Percentiles rank a stretch among this genome's conserved stretches.
These are phyloP conservation scores for Stomorhina lunata DNA, from an alignment of 2,888 invertebrate species.

Conservation along the genomic window DNA sequence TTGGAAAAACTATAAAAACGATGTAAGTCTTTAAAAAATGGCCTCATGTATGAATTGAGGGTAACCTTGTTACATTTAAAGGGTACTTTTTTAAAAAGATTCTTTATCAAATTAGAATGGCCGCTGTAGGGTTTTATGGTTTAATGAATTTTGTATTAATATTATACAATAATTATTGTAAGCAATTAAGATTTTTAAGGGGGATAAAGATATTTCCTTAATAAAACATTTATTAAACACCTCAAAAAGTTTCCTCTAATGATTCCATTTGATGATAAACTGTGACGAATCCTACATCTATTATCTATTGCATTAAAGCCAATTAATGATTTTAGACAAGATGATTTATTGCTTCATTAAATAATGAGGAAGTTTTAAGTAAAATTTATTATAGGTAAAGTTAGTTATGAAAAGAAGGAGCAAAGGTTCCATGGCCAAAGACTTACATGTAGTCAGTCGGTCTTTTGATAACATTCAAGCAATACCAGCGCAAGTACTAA, in stretches of 20 bases:
- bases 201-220: conserved; percentile 21
- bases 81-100: background rate
- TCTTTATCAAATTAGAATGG: background rate
- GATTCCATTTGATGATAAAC: background rate
- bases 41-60: background rate
- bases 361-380: background rate
- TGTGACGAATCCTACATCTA: conserved; percentile 8
- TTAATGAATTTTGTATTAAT: background rate
- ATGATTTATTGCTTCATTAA: background rate
- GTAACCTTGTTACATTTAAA: background rate
- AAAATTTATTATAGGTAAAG: too few species aligned
- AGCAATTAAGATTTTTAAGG: conserved; percentile 6
- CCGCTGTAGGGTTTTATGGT: background rate
- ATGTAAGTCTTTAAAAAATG: too few species aligned
- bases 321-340: background rate
- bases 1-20: too few species aligned
- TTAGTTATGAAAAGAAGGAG: too few species aligned
- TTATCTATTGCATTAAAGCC: background rate
- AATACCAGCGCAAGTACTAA: too few species aligned
- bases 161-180: background rate
- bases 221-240: background rate
- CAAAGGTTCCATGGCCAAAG: too few species aligned
- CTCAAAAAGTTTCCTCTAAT: conserved; percentile 7
- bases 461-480: too few species aligned
- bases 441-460: too few species aligned